Base-by-base conservation (phyloP, 2,888 invertebrate genomes). In the Blomia tropicalis region DNA sequence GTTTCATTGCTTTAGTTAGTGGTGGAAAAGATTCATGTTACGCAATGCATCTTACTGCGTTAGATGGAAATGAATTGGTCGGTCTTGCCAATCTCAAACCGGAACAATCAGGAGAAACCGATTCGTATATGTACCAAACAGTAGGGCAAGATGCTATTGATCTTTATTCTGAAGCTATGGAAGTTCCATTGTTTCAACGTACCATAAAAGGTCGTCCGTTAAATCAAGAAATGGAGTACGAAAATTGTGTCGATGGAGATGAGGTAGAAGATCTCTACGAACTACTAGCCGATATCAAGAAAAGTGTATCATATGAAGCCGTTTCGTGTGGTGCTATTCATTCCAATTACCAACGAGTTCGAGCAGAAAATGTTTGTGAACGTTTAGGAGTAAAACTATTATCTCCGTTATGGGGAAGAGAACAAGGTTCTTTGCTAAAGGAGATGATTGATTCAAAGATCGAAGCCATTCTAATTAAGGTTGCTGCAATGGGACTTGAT, bases 1-100 rank as follows among this genome's bases (percentile, higher is more conserved):
- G 43, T 53, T 65, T 67, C 36, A 64, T 67, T 54, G 67, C 60
- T 41, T 51, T 68, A 30, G 32, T 69, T n/a, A 96, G 95, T 77
- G 98, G 98, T 70, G 98, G 98, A 70, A 99, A 99, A 78, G 98
- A 98, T 78, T 96, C 95, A 78, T 92, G 91, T 77, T 99, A 87
- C 78, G 96, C 95, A 75, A 87, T 98, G 86, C 85, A 96, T 85
- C 89, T 93, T 79, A 95, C 93, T 77, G 83, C 91, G 68, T 88
- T 91, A 73, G 54, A 27, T 5, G 95, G 95, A 59, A 96, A 98
- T 77, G 80, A 84, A 70, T 85, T 99, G 70, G 88, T 95, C 62
- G 96, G 93, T 43, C 78, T 99, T 72, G 96, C 93, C 69, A 96
- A 98, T 79, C 80, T 99, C 70, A 82, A 83, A 77, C 96, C 93